Percentiles rank a stretch among this genome's conserved stretches.
phyloP scores from a whole-genome alignment of 2,888 invertebrate genomes.

The Andrena camellia region DNA sequence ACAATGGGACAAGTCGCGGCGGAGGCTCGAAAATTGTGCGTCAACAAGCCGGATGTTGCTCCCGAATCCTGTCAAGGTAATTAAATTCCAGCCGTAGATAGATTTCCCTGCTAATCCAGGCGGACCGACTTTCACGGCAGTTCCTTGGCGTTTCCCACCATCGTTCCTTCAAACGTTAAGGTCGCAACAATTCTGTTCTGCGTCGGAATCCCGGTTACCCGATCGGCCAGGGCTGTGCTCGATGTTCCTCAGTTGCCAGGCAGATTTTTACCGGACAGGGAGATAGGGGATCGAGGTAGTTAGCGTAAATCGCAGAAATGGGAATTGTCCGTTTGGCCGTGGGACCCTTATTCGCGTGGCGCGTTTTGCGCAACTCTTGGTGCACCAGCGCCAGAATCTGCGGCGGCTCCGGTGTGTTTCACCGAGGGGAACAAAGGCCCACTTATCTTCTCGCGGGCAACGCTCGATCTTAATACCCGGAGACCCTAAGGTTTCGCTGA shows the following conservation, averaged over 20 bases:
- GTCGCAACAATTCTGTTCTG: no score
- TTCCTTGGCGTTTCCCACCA: no score
- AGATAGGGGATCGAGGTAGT: conserved; percentile 16
- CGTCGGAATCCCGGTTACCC: no score
- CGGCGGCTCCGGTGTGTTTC: conserved; percentile 19
- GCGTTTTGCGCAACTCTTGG: conserved; percentile 37
- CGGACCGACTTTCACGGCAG: not conserved
- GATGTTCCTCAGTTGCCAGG: not conserved
- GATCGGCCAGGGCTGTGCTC: not conserved
- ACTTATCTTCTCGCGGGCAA: conserved; percentile 51
- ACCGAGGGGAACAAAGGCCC: conserved; percentile 52
- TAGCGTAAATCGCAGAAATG: conserved; percentile 13
- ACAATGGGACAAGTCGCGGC: conserved; percentile 66
- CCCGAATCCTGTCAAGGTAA: conserved; percentile 41
- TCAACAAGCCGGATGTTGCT: conserved; percentile 37
- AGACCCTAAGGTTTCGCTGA: conserved; percentile 45
- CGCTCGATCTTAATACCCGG: conserved; percentile 54
- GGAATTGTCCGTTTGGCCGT: conserved; percentile 41
- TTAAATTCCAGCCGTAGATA: conserved; percentile 40
- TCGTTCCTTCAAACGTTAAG: no score
- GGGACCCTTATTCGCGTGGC: conserved; percentile 32
- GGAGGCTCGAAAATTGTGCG: conserved; percentile 62
- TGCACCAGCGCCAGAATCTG: conserved; percentile 30
- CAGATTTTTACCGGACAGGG: not conserved
- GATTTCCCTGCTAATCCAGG: not conserved